Evolutionary conservation across 2,888 invertebrate genomes (phyloP).

Genomic region (Didymodactylos carnosus): DNA sequence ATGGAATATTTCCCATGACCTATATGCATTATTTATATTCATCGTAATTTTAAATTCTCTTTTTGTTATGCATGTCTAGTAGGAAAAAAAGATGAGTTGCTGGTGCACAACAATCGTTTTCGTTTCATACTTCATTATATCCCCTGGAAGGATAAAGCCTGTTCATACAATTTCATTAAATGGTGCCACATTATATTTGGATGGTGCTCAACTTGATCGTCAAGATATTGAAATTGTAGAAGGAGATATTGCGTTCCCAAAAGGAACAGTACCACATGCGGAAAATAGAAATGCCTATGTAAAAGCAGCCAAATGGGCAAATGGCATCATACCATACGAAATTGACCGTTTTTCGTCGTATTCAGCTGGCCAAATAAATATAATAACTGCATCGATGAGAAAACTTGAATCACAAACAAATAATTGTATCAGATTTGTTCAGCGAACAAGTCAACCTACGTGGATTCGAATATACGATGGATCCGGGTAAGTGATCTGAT

Average conservation of each 20-base stretch:
- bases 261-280: not conserved
- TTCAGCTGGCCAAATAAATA: not conserved
- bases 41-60: too few relatives aligned
- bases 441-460: not conserved
- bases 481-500: not conserved
- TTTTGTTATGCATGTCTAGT: too few relatives aligned
- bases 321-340: conserved; percentile 3
- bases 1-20: too few relatives aligned
- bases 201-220: not conserved
- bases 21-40: too few relatives aligned
- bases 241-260: not conserved
- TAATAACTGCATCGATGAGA: not conserved
- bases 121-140: too few relatives aligned
- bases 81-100: too few relatives aligned
- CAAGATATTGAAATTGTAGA: not conserved
- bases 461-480: conserved; percentile 4
- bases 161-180: too few relatives aligned
- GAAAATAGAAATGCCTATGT: not conserved
- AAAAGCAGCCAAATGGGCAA: not conserved
- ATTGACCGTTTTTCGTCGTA: not conserved
- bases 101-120: too few relatives aligned
- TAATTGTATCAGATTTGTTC: conserved; percentile 5
- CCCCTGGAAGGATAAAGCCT: too few relatives aligned
- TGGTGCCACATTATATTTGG: not conserved
- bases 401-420: conserved; percentile 10